A percentile compares a stretch with the other conserved stretches of the same genome.
Evolutionary conservation across 2,113 vertebrate species (phyloP).

Genomic region (Abramis brama): DNA sequence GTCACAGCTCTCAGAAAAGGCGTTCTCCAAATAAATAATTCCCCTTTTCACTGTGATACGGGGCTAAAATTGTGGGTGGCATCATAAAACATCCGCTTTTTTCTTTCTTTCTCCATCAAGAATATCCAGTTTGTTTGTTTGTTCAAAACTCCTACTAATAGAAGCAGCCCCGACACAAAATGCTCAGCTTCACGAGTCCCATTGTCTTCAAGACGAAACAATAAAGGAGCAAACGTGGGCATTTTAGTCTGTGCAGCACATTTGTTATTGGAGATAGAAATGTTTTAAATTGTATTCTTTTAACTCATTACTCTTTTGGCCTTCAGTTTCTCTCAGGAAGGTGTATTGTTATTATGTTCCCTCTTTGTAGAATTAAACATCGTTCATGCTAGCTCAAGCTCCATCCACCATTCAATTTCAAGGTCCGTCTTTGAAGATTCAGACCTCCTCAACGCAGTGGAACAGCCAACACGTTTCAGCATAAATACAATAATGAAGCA

Average conservation of each 20-base stretch:
- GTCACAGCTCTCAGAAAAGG: not conserved
- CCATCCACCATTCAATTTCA: conserved; percentile 52
- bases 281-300: conserved; percentile 48
- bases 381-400: conserved; percentile 38
- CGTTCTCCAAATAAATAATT: not conserved
- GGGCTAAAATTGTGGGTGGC: not conserved
- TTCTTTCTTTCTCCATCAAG: not conserved
- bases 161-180: not conserved
- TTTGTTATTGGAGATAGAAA: conserved; percentile 36
- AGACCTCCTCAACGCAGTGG: not conserved
- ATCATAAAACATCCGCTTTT: not conserved
- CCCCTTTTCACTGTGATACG: not conserved
- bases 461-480: conserved; percentile 32
- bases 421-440: conserved; percentile 49
- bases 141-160: not conserved
- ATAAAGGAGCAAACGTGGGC: conserved; percentile 16
- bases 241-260: conserved; percentile 28
- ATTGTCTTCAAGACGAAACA: conserved; percentile 26
- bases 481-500: conserved; percentile 42
- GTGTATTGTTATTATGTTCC: conserved; percentile 26
- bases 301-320: conserved; percentile 38
- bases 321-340: conserved; percentile 35
- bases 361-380: conserved; percentile 32
- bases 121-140: not conserved
- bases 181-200: not conserved